Evolutionary conservation across 2,888 invertebrate species (phyloP).

Genomic region (Carcina quercana): DNA sequence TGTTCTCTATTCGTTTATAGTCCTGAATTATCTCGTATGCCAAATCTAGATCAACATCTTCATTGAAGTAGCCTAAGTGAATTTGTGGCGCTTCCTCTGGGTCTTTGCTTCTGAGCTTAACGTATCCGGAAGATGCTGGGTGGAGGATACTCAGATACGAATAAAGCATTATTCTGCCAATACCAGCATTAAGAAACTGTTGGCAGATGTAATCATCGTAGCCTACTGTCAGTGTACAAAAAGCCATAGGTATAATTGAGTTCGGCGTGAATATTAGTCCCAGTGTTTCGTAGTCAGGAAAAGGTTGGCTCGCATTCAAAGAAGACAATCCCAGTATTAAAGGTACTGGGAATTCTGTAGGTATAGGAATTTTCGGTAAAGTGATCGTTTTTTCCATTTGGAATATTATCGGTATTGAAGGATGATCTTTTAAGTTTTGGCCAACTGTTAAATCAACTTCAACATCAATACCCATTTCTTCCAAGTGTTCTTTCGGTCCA

Average conservation of each 20-base stretch:
- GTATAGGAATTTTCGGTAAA: neutral
- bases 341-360: neutral
- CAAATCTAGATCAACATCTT: neutral
- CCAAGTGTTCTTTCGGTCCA: constrained; percentile 49
- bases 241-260: too few relatives aligned
- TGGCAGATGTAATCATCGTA: neutral
- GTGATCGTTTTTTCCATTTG: constrained; percentile 17
- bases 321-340: neutral
- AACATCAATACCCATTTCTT: constrained; percentile 38
- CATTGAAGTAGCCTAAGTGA: neutral
- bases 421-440: constrained; percentile 67
- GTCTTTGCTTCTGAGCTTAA: neutral
- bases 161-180: neutral
- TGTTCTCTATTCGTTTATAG: too few relatives aligned
- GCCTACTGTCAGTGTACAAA: too few relatives aligned
- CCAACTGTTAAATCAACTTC: constrained; percentile 57
- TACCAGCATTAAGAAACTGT: neutral
- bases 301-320: neutral
- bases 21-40: too few relatives aligned
- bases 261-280: too few relatives aligned
- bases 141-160: neutral
- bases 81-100: neutral
- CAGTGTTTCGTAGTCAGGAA: neutral
- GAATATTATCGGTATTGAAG: constrained; percentile 35
- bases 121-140: neutral